Evolutionary conservation across 2,797 vertebrate species (phyloP), one percentile per base, ranked within the genome.

Genomic region (Sebastolobus alascanus): DNA sequence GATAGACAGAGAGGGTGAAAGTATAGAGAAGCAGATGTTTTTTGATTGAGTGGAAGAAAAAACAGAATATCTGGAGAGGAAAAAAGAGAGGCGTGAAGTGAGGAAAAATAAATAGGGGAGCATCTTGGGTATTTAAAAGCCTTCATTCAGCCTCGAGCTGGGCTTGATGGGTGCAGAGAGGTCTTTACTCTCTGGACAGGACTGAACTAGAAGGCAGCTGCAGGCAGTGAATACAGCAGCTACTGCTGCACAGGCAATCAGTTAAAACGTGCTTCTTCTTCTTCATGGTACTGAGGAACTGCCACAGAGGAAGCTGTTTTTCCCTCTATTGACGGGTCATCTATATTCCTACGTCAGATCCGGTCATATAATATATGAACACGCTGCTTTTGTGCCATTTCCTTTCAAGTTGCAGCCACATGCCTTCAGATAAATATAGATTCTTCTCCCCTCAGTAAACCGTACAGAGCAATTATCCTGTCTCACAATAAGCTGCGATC

Each of bases 141-240:
- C 37, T 75, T 87, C 79, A 89, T 88, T 90, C 82, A 88, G 85
- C 85, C 85, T 84, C 77, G 81, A 90, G 84, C 87, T 77, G 73
- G 76, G 88, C 63, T 87, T 80, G 67, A 79, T 84, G 81, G 85
- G 66, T 63, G 83, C 82, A 88, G 55, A 82, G 80, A 83, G 87
- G 87, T 87, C 88, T 90, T 83, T 80, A 83, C 79, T 90, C 77
- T 88, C 61, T 81, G 85, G 81, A 91, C 87, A 77, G 88, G 84
- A 85, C 83, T 88, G 80, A 90, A 90, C 83, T 75, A 31, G 86
- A 81, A 77, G 71, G 72, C 85, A 86, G 88, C 91, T 92, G 85
- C 85, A 80, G 92, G 90, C 83, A 7, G 59, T 90, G 88, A 91
- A 91, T 83, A 82, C 85, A 84, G 40, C 74, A 80, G 76, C 84